Percentiles rank a stretch among this genome's conserved stretches.
phyloP scores from a whole-genome alignment of 64 coral and sea anemone species.

The Acropora tenuis region DNA sequence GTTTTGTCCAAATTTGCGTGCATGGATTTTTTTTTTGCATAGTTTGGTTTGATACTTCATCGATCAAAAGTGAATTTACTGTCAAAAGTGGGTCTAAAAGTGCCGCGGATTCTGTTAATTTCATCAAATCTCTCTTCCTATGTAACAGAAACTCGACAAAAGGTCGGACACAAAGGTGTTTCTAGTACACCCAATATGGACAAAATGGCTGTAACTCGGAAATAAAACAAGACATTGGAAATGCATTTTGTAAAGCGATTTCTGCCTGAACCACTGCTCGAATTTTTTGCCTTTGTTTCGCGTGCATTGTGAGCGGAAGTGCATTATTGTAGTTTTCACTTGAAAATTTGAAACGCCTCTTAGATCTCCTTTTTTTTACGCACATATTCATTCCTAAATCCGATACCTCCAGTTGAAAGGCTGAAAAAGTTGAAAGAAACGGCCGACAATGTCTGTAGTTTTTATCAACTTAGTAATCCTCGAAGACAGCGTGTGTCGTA shows the following conservation, averaged over 20 bases:
- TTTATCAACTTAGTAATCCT: slow-evolving; percentile 20
- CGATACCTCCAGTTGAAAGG: not conserved
- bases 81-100: not conserved
- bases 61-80: slow-evolving; percentile 20
- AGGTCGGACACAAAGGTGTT: not conserved
- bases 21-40: not conserved
- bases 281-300: not conserved
- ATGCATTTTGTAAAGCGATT: not conserved
- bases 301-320: too few species aligned
- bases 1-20: not conserved
- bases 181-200: not conserved
- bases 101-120: slow-evolving; percentile 15
- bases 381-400: not conserved
- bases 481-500: slow-evolving; percentile 32
- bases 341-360: not conserved
- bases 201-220: not conserved
- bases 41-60: slow-evolving; percentile 55
- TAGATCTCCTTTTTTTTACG: too few species aligned
- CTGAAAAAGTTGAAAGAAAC: not conserved
- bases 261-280: not conserved
- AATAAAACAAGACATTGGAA: not conserved
- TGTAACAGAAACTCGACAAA: not conserved
- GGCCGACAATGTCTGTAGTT: not conserved
- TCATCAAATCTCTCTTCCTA: slow-evolving; percentile 5
- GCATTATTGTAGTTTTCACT: not conserved